Conservation (phyloP, 1,140 invertebrate species). For the Onthophagus taurus region DNA sequence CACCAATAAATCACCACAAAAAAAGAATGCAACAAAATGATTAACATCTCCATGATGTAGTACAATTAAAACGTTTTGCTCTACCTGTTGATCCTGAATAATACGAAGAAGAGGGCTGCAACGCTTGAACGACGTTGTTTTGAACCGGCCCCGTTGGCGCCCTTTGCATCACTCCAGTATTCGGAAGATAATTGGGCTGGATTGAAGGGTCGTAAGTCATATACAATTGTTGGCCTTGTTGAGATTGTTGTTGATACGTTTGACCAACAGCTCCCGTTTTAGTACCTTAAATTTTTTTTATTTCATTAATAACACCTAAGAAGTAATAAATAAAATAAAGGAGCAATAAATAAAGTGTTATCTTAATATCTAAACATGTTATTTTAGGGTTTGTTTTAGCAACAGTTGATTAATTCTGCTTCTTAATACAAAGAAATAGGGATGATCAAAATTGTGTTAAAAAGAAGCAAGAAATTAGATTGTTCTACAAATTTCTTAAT, state of each 20-base stretch:
- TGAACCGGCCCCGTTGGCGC: conserved; percentile 31
- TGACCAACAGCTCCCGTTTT: conserved; percentile 36
- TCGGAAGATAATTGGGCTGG: conserved; percentile 33
- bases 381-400: too few relatives aligned
- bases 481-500: too few relatives aligned
- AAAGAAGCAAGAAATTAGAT: too few relatives aligned
- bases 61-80: conserved; percentile 24
- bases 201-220: conserved; percentile 35
- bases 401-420: too few relatives aligned
- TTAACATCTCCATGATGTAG: conserved; percentile 26
- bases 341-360: too few relatives aligned
- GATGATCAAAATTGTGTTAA: too few relatives aligned
- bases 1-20: conserved; percentile 11
- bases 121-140: conserved; percentile 33
- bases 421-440: too few relatives aligned
- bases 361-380: too few relatives aligned
- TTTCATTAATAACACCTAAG: too few relatives aligned
- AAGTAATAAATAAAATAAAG: too few relatives aligned
- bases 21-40: conserved; percentile 18
- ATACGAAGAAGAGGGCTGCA: conserved; percentile 35
- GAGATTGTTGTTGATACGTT: conserved; percentile 36
- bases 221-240: conserved; percentile 33
- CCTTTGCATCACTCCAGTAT: conserved; percentile 35
- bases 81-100: conserved; percentile 37
- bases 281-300: too few relatives aligned